Evolutionary conservation across 2,797 vertebrate species (phyloP).

Genomic region (Rhincodon typus): DNA sequence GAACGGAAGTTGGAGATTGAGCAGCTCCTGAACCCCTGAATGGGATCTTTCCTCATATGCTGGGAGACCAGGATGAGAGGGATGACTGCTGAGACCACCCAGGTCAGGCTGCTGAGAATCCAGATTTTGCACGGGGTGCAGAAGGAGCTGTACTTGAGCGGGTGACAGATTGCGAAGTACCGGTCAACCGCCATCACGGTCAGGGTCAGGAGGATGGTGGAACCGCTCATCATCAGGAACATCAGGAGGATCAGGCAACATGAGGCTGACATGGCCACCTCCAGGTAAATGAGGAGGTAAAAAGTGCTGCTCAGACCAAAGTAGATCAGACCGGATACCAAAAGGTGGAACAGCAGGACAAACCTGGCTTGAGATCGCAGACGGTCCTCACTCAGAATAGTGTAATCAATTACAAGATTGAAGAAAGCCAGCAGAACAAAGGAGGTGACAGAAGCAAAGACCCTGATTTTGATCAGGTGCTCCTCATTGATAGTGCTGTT

Average conservation of each 20-base stretch:
- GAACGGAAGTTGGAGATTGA: background rate
- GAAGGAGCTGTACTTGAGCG: background rate
- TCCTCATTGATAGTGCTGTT: background rate
- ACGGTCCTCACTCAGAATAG: constrained; percentile 54
- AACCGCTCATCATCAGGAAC: constrained; percentile 57
- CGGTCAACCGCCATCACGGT: constrained; percentile 66
- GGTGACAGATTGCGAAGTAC: background rate
- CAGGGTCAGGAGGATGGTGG: constrained; percentile 64
- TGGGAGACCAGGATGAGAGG: constrained; percentile 49
- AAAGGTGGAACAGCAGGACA: constrained; percentile 61
- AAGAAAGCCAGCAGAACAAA: constrained; percentile 60
- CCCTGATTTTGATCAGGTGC: constrained; percentile 52
- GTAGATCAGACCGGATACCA: constrained; percentile 58
- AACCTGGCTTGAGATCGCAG: constrained; percentile 60
- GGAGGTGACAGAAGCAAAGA: constrained; percentile 57
- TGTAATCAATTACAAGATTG: constrained; percentile 64
- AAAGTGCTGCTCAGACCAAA: constrained; percentile 58
- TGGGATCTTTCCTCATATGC: background rate
- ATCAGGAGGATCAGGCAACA: constrained; percentile 52
- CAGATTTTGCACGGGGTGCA: background rate
- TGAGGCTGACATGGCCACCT: background rate
- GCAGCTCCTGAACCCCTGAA: fast-evolving
- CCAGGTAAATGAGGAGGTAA: constrained; percentile 53
- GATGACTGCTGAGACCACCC: constrained; percentile 41
- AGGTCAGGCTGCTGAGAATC: background rate